Evolutionary conservation across 2,888 invertebrate genomes (phyloP), one percentile per base, ranked within the genome.

Genomic region (Sipha maydis): DNA sequence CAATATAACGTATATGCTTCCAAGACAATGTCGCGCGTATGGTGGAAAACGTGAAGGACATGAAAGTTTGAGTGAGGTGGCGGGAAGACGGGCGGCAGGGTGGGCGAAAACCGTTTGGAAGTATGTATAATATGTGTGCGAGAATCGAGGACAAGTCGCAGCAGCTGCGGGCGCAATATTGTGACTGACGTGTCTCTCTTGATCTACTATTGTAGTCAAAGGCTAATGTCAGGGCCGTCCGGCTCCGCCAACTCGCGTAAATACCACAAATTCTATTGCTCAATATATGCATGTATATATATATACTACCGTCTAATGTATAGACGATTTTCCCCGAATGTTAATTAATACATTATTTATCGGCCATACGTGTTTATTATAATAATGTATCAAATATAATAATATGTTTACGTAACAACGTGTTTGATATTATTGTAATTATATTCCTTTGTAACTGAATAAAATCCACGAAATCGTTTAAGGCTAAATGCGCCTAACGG

Each of bases 151-250:
- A 79, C 85, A 71, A 54, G 61, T 76, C 56, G 28, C 84, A 61
- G 84, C 28, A n/a, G 76, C 76, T 31, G 41, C 76, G 31, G 71
- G 69, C 83, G 80, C 80, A 8, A 80, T 80, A 61, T 28, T 41
- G 73, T 83, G 17, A 61, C 11, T 61, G 69, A 82, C 82, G 73
- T 73, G 17, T 48, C 38, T 84, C 56, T 61, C 38, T 61, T 7
- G 31, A 38, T 75, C 28, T 19, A 28, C 54, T 78, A 48, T 48
- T 77, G 31, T 54, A 19, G 86, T 80, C 86, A 86, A 86, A 86
- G 86, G 86, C 86, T 86, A 86, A 86, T 86, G 86, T 86, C 86
- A 86, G 31, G 86, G 86, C 38, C 86, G 86, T 80, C 86, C 79
- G 28, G 67, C 28, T 84, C 61, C 69, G 41, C 56, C 71, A 2